phyloP scores from a whole-genome alignment of 2,888 invertebrate genomes.

The Netelia melanura region DNA sequence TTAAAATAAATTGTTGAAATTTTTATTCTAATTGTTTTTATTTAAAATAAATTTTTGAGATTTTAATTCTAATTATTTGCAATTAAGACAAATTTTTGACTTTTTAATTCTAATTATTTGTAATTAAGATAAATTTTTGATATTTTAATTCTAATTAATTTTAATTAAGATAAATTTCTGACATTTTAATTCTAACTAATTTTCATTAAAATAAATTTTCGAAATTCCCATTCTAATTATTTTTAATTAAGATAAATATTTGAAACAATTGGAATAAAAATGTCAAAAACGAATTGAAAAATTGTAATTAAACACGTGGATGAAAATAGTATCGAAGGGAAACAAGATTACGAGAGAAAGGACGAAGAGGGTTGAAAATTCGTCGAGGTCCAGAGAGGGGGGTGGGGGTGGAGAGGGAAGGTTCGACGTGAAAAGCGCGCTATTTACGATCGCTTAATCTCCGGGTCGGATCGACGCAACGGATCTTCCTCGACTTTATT shows the following conservation, averaged over 20 bases:
- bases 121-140: too few relatives aligned
- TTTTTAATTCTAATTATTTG: too few relatives aligned
- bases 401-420: background rate
- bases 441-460: slow-evolving; percentile 69
- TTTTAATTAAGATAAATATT: background rate
- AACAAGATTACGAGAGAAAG: slow-evolving; percentile 3
- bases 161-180: too few relatives aligned
- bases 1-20: too few relatives aligned
- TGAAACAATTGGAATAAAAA: background rate
- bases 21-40: too few relatives aligned
- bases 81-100: too few relatives aligned
- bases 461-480: slow-evolving; percentile 46
- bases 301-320: too few relatives aligned
- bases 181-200: too few relatives aligned
- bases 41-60: too few relatives aligned
- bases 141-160: too few relatives aligned
- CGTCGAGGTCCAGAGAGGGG: background rate
- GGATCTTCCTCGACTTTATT: slow-evolving; percentile 50
- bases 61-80: too few relatives aligned
- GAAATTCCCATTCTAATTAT: background rate
- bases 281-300: too few relatives aligned
- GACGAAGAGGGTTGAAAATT: slow-evolving; percentile 30
- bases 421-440: slow-evolving; percentile 66
- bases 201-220: background rate
- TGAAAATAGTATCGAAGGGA: background rate